These are phyloP conservation scores for Pangasius macronema DNA, from an alignment of 2,797 vertebrate genomes.

Conservation along the genomic window DNA sequence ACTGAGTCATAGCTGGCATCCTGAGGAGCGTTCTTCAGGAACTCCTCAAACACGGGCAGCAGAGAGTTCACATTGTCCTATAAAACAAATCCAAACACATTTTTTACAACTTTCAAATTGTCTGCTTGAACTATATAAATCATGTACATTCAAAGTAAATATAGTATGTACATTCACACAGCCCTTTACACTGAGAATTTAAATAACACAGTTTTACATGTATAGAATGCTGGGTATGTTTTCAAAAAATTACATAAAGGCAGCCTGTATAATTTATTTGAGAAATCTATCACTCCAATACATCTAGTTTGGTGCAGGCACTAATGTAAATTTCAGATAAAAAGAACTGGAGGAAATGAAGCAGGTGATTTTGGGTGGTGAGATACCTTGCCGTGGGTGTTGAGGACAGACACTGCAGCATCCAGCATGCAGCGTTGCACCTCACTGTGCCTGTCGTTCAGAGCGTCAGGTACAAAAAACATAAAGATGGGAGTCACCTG, in stretches of 20 bases:
- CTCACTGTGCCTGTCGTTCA: constrained; percentile 91
- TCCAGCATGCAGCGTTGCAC: constrained; percentile 97
- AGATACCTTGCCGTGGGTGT: constrained; percentile 93
- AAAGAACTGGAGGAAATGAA: background rate
- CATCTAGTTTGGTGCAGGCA: background rate
- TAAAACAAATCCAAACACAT: background rate
- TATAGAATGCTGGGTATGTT: background rate
- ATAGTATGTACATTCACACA: background rate
- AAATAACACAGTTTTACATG: background rate
- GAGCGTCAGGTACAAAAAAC: constrained; percentile 95
- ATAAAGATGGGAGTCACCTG: constrained; percentile 96
- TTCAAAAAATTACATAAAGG: background rate
- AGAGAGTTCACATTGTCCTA: constrained; percentile 90
- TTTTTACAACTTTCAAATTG: no score
- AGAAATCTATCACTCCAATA: background rate
- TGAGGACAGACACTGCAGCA: constrained; percentile 90
- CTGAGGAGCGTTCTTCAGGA: constrained; percentile 92
- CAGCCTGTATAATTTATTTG: background rate
- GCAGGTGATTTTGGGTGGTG: background rate
- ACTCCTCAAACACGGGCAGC: constrained; percentile 97
- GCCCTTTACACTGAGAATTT: background rate
- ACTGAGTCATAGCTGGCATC: constrained; percentile 96
- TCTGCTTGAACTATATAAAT: background rate
- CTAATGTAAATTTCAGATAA: background rate
- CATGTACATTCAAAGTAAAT: background rate